Conservation (phyloP, 2,113 vertebrate species). For the Burhinus oedicnemus region DNA sequence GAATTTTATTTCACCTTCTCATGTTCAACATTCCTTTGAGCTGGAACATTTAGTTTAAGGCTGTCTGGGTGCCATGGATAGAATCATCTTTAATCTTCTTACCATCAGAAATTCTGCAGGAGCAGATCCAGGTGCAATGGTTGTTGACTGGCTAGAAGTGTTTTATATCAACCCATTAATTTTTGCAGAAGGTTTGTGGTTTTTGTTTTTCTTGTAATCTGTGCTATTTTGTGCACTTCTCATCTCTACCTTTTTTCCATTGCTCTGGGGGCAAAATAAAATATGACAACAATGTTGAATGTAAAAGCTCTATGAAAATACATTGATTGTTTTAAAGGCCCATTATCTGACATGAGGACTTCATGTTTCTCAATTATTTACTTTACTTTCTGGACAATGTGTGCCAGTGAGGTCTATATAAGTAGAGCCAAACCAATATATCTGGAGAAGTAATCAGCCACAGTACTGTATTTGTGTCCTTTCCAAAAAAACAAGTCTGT, state of each 20-base stretch:
- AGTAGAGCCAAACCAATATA: conserved; percentile 29
- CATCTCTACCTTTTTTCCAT: background rate
- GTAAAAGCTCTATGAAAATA: background rate
- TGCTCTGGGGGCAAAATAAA: background rate
- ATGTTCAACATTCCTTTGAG: conserved; percentile 42
- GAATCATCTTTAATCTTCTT: conserved; percentile 33
- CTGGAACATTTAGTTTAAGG: conserved; percentile 19
- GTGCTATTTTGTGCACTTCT: background rate
- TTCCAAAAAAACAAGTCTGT: conserved; percentile 23
- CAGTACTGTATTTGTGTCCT: background rate
- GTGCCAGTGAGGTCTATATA: background rate
- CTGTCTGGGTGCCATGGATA: background rate
- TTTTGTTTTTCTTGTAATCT: conserved; percentile 11
- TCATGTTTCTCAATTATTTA: conserved; percentile 32
- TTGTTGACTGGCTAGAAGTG: background rate
- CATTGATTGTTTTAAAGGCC: background rate
- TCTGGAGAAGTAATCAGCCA: conserved; percentile 40
- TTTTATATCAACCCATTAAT: background rate
- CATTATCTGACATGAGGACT: background rate
- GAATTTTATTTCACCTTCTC: conserved; percentile 38
- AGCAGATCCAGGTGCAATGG: background rate
- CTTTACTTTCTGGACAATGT: conserved; percentile 25
- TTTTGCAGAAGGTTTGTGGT: background rate
- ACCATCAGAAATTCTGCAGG: conserved; percentile 23
- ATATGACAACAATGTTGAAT: background rate